Evolutionary conservation across 2,797 vertebrate species (phyloP).

Genomic region (Xiphophorus birchmanni): DNA sequence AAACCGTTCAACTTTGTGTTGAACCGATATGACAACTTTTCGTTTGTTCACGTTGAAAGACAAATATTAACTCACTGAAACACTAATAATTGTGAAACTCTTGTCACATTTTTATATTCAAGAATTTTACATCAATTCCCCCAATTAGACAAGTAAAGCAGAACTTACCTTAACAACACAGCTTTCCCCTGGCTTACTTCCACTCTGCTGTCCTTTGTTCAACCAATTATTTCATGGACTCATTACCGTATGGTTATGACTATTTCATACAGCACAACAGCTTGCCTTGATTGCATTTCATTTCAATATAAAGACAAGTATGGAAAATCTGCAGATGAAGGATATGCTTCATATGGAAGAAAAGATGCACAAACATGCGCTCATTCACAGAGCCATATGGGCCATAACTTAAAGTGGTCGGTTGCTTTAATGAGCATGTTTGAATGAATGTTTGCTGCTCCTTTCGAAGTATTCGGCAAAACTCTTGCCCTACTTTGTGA

Average conservation of each 20-base stretch:
- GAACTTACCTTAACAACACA: not conserved
- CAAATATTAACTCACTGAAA: not conserved
- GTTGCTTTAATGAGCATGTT: constrained; percentile 69
- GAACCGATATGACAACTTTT: not conserved
- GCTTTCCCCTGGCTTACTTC: constrained; percentile 23
- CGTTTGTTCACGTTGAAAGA: not conserved
- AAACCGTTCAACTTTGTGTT: not conserved
- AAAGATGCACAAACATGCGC: constrained; percentile 22
- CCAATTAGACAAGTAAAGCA: not conserved
- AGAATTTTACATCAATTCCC: not conserved
- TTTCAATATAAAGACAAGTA: constrained; percentile 32
- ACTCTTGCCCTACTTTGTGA: constrained; percentile 42
- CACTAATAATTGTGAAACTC: not conserved
- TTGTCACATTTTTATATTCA: not conserved
- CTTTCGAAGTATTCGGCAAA: constrained; percentile 58
- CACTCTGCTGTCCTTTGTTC: constrained; percentile 23
- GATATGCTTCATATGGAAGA: constrained; percentile 40
- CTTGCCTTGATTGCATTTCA: constrained; percentile 34
- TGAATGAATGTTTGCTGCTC: constrained; percentile 61
- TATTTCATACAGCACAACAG: constrained; percentile 19
- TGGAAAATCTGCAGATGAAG: constrained; percentile 45
- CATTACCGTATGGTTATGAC: constrained; percentile 5
- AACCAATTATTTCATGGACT: constrained; percentile 40
- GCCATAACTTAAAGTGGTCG: constrained; percentile 58
- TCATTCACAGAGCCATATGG: constrained; percentile 63